Evolutionary conservation across 2,113 vertebrate species (phyloP).

Genomic region (Bagarius yarrelli): DNA sequence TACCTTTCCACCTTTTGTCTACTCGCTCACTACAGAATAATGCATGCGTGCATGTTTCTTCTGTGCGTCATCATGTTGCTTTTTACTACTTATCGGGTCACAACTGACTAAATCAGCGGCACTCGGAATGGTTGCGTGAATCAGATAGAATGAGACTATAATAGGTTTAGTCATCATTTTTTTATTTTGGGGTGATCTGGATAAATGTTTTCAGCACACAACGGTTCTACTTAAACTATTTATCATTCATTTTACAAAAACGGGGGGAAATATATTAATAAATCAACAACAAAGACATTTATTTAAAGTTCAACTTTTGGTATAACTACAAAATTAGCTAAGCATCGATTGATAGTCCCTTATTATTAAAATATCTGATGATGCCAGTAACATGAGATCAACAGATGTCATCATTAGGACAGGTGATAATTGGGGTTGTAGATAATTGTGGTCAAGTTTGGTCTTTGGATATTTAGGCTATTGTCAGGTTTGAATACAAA

Average conservation of each 20-base stretch:
- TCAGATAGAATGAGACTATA: background rate
- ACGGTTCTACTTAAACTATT: too few species aligned
- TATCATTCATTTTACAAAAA: too few species aligned
- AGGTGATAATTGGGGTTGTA: background rate
- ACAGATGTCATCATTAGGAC: background rate
- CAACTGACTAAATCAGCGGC: background rate
- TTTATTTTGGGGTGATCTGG: background rate
- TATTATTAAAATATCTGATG: background rate
- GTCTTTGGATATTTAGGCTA: background rate
- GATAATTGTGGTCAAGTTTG: background rate
- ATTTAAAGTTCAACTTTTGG: too few species aligned
- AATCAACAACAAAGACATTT: too few species aligned
- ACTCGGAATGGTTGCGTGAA: background rate
- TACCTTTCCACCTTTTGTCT: conserved; percentile 35
- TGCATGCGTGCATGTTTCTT: conserved; percentile 20
- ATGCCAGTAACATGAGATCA: background rate
- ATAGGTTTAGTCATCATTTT: background rate
- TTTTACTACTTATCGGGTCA: conserved; percentile 9
- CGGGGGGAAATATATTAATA: too few species aligned
- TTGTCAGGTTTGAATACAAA: background rate
- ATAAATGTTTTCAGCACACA: background rate
- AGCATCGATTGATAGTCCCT: too few species aligned
- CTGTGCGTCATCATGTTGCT: background rate
- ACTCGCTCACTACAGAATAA: conserved; percentile 15
- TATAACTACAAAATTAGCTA: too few species aligned